phyloP scores from a whole-genome alignment of 1,140 invertebrate genomes.

The Drosophila chauvacae region DNA sequence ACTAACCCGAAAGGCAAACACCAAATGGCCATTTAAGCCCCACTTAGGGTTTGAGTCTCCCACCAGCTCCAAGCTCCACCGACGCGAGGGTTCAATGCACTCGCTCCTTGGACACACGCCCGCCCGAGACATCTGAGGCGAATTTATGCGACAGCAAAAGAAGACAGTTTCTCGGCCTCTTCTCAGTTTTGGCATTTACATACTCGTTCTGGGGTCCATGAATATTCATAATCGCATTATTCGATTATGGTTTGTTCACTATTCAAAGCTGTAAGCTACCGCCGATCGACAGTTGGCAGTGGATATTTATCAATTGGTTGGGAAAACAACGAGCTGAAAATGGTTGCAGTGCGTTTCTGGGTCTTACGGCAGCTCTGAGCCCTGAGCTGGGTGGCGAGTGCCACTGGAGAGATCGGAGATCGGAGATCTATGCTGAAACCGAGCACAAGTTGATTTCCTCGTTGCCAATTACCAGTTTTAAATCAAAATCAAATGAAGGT shows the following conservation, averaged over 20 bases:
- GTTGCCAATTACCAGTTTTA: not conserved
- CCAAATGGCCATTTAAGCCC: not conserved
- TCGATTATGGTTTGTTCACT: constrained; percentile 31
- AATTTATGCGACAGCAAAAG: constrained; percentile 26
- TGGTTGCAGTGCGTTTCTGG: not conserved
- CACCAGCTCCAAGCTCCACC: not conserved
- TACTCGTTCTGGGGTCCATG: constrained; percentile 22
- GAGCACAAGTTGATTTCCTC: constrained; percentile 11
- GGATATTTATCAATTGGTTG: constrained; percentile 25
- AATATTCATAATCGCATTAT: constrained; percentile 48
- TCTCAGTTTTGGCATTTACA: constrained; percentile 37
- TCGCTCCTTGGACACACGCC: constrained; percentile 27
- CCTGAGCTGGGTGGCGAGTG: not conserved
- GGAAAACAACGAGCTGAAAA: not conserved
- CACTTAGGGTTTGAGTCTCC: not conserved
- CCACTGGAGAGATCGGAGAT: not conserved
- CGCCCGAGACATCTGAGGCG: not conserved
- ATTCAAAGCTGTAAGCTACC: constrained; percentile 28
- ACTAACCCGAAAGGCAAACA: constrained; percentile 42
- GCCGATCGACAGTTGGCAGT: constrained; percentile 15
- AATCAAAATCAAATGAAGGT: not conserved
- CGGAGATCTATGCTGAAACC: not conserved
- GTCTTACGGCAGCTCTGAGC: not conserved
- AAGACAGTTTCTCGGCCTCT: constrained; percentile 6
- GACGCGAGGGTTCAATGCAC: constrained; percentile 42